phyloP scores from a whole-genome alignment of 2,113 vertebrate species.

The Passer montanus region DNA sequence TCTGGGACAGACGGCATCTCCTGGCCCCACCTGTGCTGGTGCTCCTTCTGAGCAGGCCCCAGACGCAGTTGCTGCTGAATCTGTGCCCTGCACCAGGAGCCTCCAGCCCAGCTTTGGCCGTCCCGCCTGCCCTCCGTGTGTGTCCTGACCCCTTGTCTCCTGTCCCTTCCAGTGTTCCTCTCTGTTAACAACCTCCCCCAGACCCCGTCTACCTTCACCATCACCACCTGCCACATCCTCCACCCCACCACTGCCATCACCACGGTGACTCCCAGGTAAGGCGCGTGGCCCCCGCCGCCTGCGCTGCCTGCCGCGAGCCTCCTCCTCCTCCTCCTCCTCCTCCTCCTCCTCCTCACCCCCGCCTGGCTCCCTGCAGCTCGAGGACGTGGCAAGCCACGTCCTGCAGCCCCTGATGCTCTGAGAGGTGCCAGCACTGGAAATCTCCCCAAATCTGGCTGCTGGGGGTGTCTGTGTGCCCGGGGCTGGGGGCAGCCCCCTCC shows the following conservation, averaged over 20 bases:
- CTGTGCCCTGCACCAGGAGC: not conserved
- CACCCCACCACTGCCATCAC: conserved; percentile 77
- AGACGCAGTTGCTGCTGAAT: rapidly evolving
- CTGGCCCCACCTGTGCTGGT: not conserved
- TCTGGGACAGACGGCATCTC: not conserved
- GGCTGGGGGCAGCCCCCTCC: too few species aligned
- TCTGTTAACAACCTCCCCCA: conserved; percentile 79
- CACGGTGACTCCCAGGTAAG: conserved; percentile 81
- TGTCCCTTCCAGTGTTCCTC: conserved; percentile 79
- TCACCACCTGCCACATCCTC: conserved; percentile 82
- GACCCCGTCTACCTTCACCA: conserved; percentile 82
- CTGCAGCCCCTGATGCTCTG: conserved; percentile 28
- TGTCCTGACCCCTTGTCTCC: conserved; percentile 34
- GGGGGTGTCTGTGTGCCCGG: too few species aligned
- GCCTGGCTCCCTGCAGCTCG: not conserved
- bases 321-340: not conserved
- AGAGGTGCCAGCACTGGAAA: conserved; percentile 41
- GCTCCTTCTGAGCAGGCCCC: not conserved
- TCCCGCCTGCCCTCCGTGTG: not conserved
- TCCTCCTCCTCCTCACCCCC: not conserved
- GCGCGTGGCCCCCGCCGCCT: not conserved
- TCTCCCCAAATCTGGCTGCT: not conserved
- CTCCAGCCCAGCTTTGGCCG: not conserved
- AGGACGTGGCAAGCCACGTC: conserved; percentile 44
- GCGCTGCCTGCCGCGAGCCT: not conserved